phyloP scores from a whole-genome alignment of 2,113 vertebrate species.

The Xerus inauris region DNA sequence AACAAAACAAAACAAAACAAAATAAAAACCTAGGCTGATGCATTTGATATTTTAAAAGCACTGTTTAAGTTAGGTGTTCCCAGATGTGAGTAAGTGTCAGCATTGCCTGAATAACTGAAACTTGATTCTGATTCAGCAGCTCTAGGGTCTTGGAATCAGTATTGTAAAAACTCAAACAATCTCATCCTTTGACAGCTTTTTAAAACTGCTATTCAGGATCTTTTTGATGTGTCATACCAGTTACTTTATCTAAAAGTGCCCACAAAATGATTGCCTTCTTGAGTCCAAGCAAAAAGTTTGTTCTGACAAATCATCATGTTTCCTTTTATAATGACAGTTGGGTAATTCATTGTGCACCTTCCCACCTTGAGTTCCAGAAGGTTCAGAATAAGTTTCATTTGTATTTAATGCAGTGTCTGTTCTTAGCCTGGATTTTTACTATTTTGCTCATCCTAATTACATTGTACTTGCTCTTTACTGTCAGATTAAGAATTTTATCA shows the following conservation, averaged over 20 bases:
- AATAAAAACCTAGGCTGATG: not conserved
- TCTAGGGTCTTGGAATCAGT: not conserved
- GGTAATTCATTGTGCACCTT: not conserved
- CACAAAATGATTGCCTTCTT: not conserved
- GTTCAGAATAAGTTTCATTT: not conserved
- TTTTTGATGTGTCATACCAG: not conserved
- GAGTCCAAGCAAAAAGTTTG: not conserved
- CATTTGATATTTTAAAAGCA: not conserved
- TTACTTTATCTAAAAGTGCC: not conserved
- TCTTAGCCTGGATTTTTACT: not conserved
- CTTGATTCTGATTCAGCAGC: not conserved
- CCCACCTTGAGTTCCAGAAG: not conserved
- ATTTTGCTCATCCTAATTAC: not conserved
- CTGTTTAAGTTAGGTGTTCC: not conserved
- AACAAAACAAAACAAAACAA: too few relatives aligned
- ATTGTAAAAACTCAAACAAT: not conserved
- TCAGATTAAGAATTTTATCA: constrained; percentile 37
- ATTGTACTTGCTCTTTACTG: not conserved
- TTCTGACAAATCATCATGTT: not conserved
- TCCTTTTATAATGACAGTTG: not conserved
- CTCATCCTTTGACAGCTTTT: not conserved
- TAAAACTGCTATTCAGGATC: not conserved
- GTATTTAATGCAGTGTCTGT: not conserved
- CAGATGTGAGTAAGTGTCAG: not conserved
- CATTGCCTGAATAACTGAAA: not conserved